Conservation (phyloP, 2,888 invertebrate genomes). For the Drosophila percnosoma region DNA sequence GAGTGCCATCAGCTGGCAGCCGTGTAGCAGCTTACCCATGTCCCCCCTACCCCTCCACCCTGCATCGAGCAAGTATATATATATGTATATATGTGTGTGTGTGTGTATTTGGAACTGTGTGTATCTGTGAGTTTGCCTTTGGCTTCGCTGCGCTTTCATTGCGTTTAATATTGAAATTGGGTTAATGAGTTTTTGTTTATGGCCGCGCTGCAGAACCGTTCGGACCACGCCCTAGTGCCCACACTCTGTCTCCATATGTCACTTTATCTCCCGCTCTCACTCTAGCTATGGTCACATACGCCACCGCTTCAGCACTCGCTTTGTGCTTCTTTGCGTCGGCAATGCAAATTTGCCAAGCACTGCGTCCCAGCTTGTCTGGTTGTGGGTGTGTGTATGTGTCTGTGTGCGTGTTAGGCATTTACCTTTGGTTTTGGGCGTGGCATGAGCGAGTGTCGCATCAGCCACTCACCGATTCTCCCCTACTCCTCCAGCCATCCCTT, state of each 20-base stretch:
- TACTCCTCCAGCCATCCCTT: background rate
- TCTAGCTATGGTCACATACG: constrained; percentile 9
- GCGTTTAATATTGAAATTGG: constrained; percentile 73
- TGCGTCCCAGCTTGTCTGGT: background rate
- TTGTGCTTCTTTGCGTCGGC: constrained; percentile 40
- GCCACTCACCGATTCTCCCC: constrained; percentile 1
- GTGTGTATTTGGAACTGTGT: constrained; percentile 2
- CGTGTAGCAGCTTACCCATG: background rate
- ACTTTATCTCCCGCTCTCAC: background rate
- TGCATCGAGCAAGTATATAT: background rate
- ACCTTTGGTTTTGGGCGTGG: constrained; percentile 20
- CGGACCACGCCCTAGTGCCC: constrained; percentile 13
- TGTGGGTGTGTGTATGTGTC: background rate
- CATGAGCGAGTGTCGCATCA: constrained; percentile 23
- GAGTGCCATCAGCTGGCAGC: constrained; percentile 17
- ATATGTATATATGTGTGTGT: constrained; percentile 12
- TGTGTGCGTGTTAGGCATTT: constrained; percentile 21
- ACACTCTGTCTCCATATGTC: constrained; percentile 1
- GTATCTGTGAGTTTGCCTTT: constrained; percentile 35
- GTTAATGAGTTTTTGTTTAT: constrained; percentile 76
- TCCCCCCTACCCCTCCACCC: background rate
- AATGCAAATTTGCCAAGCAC: constrained; percentile 61
- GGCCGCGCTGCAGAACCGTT: constrained; percentile 44
- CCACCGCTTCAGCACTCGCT: constrained; percentile 47
- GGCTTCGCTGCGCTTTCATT: constrained; percentile 59